Conservation (phyloP, 2,113 vertebrate genomes). For the Lonchura striata region DNA sequence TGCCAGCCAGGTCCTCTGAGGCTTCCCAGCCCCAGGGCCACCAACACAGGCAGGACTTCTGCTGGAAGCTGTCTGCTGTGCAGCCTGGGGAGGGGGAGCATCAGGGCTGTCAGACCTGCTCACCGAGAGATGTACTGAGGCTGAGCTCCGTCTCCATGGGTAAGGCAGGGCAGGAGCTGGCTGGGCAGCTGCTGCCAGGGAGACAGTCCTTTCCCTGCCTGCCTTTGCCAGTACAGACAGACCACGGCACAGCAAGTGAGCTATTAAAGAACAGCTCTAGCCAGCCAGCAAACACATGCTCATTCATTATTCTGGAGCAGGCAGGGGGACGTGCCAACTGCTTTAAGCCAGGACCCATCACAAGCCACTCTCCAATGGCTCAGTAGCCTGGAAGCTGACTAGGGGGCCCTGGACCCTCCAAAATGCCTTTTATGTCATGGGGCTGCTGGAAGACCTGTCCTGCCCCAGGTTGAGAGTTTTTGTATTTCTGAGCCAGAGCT, state of each 20-base stretch:
- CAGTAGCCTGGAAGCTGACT: not conserved
- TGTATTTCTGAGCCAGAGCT: not conserved
- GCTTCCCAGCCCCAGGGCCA: not conserved
- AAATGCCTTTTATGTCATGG: not conserved
- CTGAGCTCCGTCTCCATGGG: fast-evolving
- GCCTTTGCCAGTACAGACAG: conserved; percentile 35
- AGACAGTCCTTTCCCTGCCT: not conserved
- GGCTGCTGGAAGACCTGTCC: not conserved
- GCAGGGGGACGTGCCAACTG: not conserved
- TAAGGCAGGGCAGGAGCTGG: not conserved
- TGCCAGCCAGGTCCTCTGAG: not conserved
- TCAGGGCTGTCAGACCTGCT: not conserved
- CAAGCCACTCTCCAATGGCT: not conserved
- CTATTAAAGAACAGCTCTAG: conserved; percentile 43
- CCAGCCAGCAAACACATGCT: not conserved
- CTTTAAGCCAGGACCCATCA: not conserved
- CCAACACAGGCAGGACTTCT: not conserved
- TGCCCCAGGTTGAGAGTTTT: not conserved
- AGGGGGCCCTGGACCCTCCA: not conserved
- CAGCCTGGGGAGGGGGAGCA: not conserved
- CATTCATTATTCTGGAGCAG: conserved; percentile 19
- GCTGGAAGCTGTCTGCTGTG: not conserved
- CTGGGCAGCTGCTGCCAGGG: conserved; percentile 4
- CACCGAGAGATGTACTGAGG: not conserved
- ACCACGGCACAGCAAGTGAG: conserved; percentile 20